Evolutionary conservation across 2,113 vertebrate genomes (phyloP), one percentile per base, ranked within the genome.

Genomic region (Nibea albiflora): DNA sequence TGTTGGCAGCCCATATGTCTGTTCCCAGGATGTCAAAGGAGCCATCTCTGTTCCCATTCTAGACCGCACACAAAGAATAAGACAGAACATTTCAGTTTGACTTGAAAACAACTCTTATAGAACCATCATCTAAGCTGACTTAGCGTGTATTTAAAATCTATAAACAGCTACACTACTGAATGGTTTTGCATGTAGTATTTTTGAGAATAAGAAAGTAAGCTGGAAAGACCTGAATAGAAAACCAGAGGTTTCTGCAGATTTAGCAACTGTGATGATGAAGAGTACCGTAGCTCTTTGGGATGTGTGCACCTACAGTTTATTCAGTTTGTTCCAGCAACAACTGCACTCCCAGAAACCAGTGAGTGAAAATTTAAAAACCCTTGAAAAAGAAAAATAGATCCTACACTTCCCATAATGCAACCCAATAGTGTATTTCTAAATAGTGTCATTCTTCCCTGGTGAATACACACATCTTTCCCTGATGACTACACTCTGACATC

Each of bases 1-100:
- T 97, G 93, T 99, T 99, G 78, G 98, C 97, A 17, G 98, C 98
- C 98, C 98, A 99, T 91, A 99, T 99, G 87, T 99, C 97, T 0
- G 98, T 99, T 44, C 98, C 98, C 91, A 99, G 93, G 93, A 99
- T 97, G 94, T 99, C 97, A 53, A 97, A 92, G 44, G 96, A 95
- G 70, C 65, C 92, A 1, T 99, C 97, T 92, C 96, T 96, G 95
- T 96, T 98, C 85, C 97, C 97, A 54, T 99, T 99, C 98, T 99
- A 86, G 28, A 94, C 64, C 44, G 31, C 4, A 79, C 26, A 81
- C 9, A 57, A 73, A 19, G 22, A 47, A 62, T 57, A 11, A 24
- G 17, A 35, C 26, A 53, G 11, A 52, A 10, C 46, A 50, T 49
- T 78, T 69, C 39, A 68, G 49, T 2, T 5, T 12, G 35, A 60